These are phyloP conservation scores for Fulica atra DNA, from an alignment of 2,113 vertebrate genomes.

Conservation along the genomic window DNA sequence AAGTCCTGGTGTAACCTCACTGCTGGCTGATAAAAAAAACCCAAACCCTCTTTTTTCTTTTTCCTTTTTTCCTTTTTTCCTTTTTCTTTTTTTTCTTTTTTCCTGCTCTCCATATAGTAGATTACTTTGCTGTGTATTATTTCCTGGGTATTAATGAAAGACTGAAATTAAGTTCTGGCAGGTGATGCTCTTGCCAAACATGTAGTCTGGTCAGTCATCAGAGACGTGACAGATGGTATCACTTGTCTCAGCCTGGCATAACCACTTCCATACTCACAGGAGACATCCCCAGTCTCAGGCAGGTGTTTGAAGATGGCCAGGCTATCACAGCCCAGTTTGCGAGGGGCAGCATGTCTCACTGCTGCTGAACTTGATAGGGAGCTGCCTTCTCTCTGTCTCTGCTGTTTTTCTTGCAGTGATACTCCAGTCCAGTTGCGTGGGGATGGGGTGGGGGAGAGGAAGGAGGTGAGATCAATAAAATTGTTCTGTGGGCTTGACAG, in stretches of 20 bases:
- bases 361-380: background rate
- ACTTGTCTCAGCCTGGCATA: background rate
- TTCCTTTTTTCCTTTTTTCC: too few relatives aligned
- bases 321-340: background rate
- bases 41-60: background rate
- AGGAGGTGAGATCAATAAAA: background rate
- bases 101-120: background rate
- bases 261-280: background rate
- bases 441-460: background rate
- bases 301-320: background rate
- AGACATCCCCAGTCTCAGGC: background rate
- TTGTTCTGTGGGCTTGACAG: background rate
- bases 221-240: background rate
- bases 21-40: background rate
- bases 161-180: background rate
- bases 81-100: fast-evolving
- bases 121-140: background rate
- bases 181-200: background rate
- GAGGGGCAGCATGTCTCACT: background rate
- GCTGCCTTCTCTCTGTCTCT: background rate
- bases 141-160: background rate
- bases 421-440: background rate
- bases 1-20: background rate
- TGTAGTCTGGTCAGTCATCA: background rate
- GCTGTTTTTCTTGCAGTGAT: background rate